Evolutionary conservation across 2,113 vertebrate genomes (phyloP).

Genomic region (Carassius auratus): DNA sequence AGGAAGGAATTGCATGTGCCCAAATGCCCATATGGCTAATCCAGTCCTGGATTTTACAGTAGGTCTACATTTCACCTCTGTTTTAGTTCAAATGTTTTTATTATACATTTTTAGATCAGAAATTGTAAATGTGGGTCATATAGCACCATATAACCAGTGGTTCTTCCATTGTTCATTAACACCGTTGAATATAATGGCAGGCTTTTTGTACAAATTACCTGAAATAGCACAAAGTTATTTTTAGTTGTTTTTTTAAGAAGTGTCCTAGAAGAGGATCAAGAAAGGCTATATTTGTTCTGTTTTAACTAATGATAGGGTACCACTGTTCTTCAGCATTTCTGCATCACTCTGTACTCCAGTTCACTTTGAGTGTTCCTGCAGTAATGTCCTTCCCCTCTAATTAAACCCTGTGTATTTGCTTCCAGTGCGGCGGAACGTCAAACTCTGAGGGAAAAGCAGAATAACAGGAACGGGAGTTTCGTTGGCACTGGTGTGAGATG

Average conservation of each 20-base stretch:
- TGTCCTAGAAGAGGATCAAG: background rate
- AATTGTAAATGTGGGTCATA: background rate
- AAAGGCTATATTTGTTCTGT: background rate
- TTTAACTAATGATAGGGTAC: background rate
- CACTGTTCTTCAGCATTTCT: background rate
- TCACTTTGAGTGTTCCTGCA: conserved; percentile 37
- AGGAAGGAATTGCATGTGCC: background rate
- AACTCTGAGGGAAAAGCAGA: background rate
- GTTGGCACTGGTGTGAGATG: conserved; percentile 2
- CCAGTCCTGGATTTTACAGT: background rate
- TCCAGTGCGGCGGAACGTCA: conserved; percentile 54
- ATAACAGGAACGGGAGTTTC: conserved; percentile 23
- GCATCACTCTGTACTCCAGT: background rate
- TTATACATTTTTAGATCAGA: background rate
- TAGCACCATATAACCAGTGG: background rate
- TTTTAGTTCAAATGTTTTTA: background rate
- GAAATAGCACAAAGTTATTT: background rate
- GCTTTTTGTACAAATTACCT: background rate
- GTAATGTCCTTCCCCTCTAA: conserved; percentile 39
- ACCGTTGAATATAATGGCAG: background rate
- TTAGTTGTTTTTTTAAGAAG: too few species aligned
- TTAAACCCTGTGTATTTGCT: conserved; percentile 48
- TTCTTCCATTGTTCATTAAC: background rate
- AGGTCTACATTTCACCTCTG: background rate
- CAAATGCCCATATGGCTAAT: background rate